phyloP scores from a whole-genome alignment of 2,888 invertebrate genomes.

The Carterocephalus palaemon region DNA sequence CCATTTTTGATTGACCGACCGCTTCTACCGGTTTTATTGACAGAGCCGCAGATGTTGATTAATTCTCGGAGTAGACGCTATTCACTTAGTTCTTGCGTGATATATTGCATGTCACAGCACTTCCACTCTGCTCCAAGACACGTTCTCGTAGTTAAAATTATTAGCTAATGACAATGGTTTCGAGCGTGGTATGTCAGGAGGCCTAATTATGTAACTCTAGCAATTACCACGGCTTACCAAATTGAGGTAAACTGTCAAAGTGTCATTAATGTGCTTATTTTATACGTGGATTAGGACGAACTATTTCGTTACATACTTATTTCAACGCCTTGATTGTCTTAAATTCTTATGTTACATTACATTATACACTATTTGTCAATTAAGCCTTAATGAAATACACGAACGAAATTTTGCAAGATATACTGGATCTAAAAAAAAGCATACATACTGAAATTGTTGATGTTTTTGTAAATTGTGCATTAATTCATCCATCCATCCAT shows the following conservation, averaged over 20 bases:
- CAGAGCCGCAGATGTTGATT: constrained; percentile 6
- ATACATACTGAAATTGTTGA: too few species aligned
- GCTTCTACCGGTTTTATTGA: constrained; percentile 10
- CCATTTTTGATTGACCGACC: constrained; percentile 1
- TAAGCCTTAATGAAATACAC: too few species aligned
- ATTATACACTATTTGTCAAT: too few species aligned
- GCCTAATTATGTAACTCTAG: constrained; percentile 5
- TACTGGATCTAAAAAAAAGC: too few species aligned
- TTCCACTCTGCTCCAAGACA: not conserved
- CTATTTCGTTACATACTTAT: too few species aligned
- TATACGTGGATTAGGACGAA: not conserved
- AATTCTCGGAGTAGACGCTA: not conserved
- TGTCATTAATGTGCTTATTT: not conserved
- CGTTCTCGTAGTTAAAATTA: constrained; percentile 4
- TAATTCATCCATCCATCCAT: too few species aligned
- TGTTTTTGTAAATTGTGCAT: too few species aligned
- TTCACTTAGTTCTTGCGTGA: constrained; percentile 5
- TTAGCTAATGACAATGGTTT: constrained; percentile 10
- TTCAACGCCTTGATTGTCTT: too few species aligned
- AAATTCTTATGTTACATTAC: too few species aligned
- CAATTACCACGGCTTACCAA: not conserved
- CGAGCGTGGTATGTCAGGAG: constrained; percentile 5
- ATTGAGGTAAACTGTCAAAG: not conserved
- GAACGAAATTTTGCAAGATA: too few species aligned
- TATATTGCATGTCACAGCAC: constrained; percentile 7